phyloP scores from a whole-genome alignment of 2,113 vertebrate species.

The Pithys albifrons region DNA sequence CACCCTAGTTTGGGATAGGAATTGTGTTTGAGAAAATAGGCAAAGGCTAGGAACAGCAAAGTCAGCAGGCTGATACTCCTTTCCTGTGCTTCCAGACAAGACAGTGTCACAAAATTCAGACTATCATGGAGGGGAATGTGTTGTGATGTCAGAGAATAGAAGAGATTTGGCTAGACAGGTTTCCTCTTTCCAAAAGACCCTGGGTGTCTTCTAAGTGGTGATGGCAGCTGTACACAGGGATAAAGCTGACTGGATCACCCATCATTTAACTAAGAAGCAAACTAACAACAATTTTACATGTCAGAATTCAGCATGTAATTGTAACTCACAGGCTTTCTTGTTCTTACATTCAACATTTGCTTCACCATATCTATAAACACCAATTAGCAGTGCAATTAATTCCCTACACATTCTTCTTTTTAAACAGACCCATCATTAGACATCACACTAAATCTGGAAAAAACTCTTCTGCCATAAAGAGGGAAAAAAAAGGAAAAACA shows the following conservation, averaged over 20 bases:
- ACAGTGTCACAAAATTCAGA: not conserved
- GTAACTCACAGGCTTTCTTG: constrained; percentile 43
- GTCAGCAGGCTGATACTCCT: not conserved
- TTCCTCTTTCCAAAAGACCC: constrained; percentile 20
- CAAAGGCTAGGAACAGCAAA: not conserved
- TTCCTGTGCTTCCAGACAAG: not conserved
- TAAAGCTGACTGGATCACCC: constrained; percentile 31
- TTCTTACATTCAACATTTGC: constrained; percentile 67
- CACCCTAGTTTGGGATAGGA: not conserved
- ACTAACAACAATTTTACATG: constrained; percentile 21
- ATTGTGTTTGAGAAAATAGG: not conserved
- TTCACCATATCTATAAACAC: constrained; percentile 38
- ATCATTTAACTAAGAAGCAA: constrained; percentile 23
- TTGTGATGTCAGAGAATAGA: not conserved
- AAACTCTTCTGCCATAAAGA: not conserved
- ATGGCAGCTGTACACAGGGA: not conserved
- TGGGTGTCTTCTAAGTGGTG: not conserved
- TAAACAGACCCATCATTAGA: constrained; percentile 22
- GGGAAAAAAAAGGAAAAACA: not conserved
- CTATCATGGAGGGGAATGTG: not conserved
- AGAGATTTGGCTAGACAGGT: not conserved
- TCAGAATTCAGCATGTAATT: constrained; percentile 30
- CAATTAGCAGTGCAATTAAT: constrained; percentile 58
- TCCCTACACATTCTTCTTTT: constrained; percentile 61
- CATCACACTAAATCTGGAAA: not conserved